Percentiles rank a stretch among this genome's conserved stretches.
phyloP scores from a whole-genome alignment of 2,797 vertebrate species.

The Tragopan temminckii region DNA sequence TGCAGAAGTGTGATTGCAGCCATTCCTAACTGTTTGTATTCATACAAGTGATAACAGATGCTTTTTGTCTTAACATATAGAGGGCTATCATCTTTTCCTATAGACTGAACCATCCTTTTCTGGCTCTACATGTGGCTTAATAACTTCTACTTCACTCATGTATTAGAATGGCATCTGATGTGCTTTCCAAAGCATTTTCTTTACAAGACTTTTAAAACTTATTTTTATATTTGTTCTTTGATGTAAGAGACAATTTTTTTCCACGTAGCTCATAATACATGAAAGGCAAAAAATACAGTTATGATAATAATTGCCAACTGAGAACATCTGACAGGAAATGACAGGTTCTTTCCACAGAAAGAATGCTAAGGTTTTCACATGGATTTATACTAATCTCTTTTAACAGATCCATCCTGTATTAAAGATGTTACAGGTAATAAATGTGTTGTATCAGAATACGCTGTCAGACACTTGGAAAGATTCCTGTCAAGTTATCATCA shows the following conservation, averaged over 20 bases:
- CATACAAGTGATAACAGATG: neutral
- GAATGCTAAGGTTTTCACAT: neutral
- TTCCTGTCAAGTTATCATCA: neutral
- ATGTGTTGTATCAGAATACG: neutral
- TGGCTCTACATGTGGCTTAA: neutral
- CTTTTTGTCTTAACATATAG: neutral
- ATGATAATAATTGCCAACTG: neutral
- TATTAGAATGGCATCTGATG: neutral
- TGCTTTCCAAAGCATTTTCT: neutral
- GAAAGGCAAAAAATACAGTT: neutral
- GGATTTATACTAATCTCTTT: neutral
- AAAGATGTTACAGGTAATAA: neutral
- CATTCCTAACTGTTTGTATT: neutral
- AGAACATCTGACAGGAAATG: neutral
- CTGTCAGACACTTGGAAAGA: neutral
- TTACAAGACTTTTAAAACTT: neutral
- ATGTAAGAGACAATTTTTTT: neutral
- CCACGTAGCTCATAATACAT: neutral
- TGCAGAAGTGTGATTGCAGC: neutral
- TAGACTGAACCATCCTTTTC: neutral
- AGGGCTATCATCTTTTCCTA: slow-evolving; percentile 3
- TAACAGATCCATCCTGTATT: neutral
- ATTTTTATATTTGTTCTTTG: slow-evolving; percentile 33
- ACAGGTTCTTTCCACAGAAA: neutral
- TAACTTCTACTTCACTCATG: neutral